Percentiles rank a stretch among this genome's conserved stretches.
Evolutionary conservation across 2,888 invertebrate genomes (phyloP).

Genomic region (Nymphalis polychloros): DNA sequence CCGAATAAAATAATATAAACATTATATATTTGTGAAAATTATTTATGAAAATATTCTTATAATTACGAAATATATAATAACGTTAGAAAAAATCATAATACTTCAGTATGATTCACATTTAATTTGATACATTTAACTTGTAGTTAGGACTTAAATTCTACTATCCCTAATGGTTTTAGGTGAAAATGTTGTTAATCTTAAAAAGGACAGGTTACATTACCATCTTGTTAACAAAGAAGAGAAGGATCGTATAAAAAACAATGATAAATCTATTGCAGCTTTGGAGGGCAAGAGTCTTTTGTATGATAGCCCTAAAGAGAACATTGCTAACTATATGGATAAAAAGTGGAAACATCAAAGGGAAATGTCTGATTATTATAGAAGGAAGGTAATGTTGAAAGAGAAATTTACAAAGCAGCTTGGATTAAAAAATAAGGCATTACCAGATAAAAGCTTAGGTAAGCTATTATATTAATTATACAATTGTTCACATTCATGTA

Average conservation of each 20-base stretch:
- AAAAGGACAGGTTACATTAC: constrained; percentile 58
- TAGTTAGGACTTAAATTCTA: constrained; percentile 1
- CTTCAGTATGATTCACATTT: no score
- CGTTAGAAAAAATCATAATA: no score
- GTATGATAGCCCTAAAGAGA: constrained; percentile 53
- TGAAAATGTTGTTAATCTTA: constrained; percentile 50
- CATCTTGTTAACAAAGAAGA: constrained; percentile 59
- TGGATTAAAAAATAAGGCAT: constrained; percentile 50
- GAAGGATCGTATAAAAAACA: constrained; percentile 68
- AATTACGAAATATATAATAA: no score
- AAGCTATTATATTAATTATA: constrained; percentile 18
- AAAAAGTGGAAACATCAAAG: constrained; percentile 65
- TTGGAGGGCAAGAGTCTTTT: constrained; percentile 68
- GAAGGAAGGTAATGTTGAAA: constrained; percentile 59
- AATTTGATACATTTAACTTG: no score
- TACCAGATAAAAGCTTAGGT: constrained; percentile 61
- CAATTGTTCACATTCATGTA: not conserved
- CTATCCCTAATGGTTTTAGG: constrained; percentile 53
- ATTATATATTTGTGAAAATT: no score
- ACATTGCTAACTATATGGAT: constrained; percentile 53
- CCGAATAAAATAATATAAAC: no score
- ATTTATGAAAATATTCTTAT: no score
- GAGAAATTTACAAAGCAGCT: constrained; percentile 65
- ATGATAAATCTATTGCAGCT: constrained; percentile 73
- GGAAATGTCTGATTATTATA: constrained; percentile 55